Evolutionary conservation across 2,797 vertebrate species (phyloP), one percentile per base, ranked within the genome.

Genomic region (Dryobates pubescens): DNA sequence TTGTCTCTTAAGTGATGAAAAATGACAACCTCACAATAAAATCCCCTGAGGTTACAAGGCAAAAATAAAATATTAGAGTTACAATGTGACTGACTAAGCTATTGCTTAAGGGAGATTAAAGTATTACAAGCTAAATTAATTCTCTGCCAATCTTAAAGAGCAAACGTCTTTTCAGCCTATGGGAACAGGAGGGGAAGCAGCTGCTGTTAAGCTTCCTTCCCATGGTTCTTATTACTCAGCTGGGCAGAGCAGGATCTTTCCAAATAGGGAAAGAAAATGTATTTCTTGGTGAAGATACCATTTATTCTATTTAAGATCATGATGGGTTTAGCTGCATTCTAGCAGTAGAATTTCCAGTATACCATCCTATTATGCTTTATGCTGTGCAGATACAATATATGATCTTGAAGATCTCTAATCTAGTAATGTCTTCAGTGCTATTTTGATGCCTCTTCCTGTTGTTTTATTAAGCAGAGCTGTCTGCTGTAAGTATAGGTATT

Each of bases 71-170:
- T 26, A 75, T 84, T 84, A 62, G 36, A 15, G 32, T 77, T 90
- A 71, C 5, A 26, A 71, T 64, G 69, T 65, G 72, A 96, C 3
- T 77, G 74, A 86, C 90, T 82, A 76, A 65, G 53, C 30, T 86
- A 47, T 64, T 82, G 65, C 78, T 90, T 84, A 77, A 62, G 56
- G 84, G 78, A 88, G 62, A 93, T 54, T 71, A 59, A 87, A 63
- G 34, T 82, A 92, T 82, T 82, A 65, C 13, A 80, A 86, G 75
- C 23, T 74, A 65, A 85, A 92, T 91, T 82, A 89, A 80, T 82
- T 94, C 92, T 80, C 62, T 86, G 65, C n/a, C 74, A 82, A 2
- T 74, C 54, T 58, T 71, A 80, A 77, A 85, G 62, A 91, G 70
- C 0, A 0, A 86, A 34, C 56, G 69, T 58, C 54, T 88, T 82